Base-by-base conservation (phyloP, 2,888 invertebrate genomes). In the Lycocerus yunnanus region DNA sequence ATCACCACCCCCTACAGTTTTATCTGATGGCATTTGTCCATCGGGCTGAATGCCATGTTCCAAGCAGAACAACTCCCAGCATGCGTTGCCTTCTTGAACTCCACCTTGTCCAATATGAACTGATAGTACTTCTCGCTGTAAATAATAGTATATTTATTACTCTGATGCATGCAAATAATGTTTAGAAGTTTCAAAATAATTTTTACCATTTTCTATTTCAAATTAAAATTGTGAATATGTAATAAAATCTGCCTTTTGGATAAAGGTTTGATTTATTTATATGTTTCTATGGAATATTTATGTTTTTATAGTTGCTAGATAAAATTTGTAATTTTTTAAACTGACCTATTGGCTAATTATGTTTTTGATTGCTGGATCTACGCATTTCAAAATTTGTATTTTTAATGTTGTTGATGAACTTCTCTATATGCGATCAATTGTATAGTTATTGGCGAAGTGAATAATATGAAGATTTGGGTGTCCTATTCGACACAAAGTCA, bases 101-200 rank as follows among this genome's bases (percentile, higher is more conserved):
- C 94, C 94, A 72, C 93, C 94, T 86, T 94, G 94, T n/a, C 94
- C 94, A 79, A 94, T 90, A 88, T 94, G 94, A 86, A 94, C 90
- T 73, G 94, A 93, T 82, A 94, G 93, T 87, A 93, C 93, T 88
- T 94, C 94, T 86, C 94, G 92, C 94, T 93, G 87, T 80, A 86
- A 86, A 82, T 10, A 58, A n/a, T 43, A n/a, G 1, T n/a, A 0
- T 5, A 43, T 5, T n/a, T n/a, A n/a, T 43, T 43, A 43, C 8
- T 43, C 0, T 13, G 8, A 6, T 43, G n/a, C 8, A 6, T n/a
- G 1, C 0, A 43, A 43, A 8, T 3, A n/a, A 1, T 1, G 8
- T 8, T 43, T n/a, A 43, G n/a, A n/a, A n/a, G 0, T n/a, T 43
- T 6, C 1, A 43, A n/a, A 43, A 43, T 27, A 27, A 13, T n/a